Evolutionary conservation across 2,113 vertebrate genomes (phyloP).

Genomic region (Myotis brandtii): DNA sequence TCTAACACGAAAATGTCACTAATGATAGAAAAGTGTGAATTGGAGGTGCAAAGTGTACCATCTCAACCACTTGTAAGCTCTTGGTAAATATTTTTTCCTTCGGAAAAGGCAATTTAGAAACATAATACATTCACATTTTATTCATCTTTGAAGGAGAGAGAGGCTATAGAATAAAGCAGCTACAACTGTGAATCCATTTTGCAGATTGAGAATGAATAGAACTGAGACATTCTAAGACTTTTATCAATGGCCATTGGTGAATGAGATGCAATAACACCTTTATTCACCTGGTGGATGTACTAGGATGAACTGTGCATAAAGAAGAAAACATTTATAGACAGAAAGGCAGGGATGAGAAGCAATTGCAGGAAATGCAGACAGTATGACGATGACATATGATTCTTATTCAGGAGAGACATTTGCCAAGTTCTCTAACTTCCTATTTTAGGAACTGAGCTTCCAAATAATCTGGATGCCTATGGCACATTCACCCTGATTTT

Average conservation of each 20-base stretch:
- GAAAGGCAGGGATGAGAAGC: not conserved
- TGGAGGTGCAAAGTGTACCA: not conserved
- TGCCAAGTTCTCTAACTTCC: slow-evolving; percentile 5
- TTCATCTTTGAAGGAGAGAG: slow-evolving; percentile 28
- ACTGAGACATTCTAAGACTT: slow-evolving; percentile 62
- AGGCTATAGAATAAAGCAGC: slow-evolving; percentile 58
- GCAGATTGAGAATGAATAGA: slow-evolving; percentile 30
- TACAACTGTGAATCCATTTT: slow-evolving; percentile 55
- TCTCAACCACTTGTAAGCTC: not conserved
- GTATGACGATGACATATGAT: not conserved
- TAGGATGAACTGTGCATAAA: slow-evolving; percentile 69
- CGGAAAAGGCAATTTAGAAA: slow-evolving; percentile 7
- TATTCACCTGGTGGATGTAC: slow-evolving; percentile 52
- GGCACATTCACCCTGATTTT: not conserved
- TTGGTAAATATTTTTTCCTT: not conserved
- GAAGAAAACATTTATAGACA: slow-evolving; percentile 53
- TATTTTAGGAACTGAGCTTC: not conserved
- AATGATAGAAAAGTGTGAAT: not conserved
- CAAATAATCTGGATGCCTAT: not conserved
- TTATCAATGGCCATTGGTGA: slow-evolving; percentile 74
- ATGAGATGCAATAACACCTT: slow-evolving; percentile 56
- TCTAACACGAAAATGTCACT: not conserved
- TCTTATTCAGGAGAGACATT: not conserved
- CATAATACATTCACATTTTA: slow-evolving; percentile 5
- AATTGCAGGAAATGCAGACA: not conserved